A percentile compares a stretch with the other conserved stretches of the same genome.
Conservation (phyloP, 1,140 invertebrate species). For the Subanguina moxae region DNA sequence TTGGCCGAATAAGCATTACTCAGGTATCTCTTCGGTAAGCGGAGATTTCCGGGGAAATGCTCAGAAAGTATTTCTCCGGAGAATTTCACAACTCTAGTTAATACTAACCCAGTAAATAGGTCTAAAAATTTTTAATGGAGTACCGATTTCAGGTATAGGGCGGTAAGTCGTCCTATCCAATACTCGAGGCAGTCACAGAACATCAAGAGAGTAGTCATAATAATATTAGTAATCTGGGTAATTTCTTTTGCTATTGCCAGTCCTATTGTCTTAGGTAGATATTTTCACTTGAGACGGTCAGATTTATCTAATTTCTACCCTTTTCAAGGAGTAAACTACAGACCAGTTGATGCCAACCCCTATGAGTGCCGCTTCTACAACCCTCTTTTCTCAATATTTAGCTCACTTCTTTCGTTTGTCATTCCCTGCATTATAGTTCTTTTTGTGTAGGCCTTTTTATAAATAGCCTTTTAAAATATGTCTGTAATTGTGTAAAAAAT, state of each 20-base stretch:
- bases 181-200: constrained; percentile 94
- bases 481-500: background rate
- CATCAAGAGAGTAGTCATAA: constrained; percentile 86
- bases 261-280: constrained; percentile 85
- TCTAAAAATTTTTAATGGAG: constrained; percentile 55
- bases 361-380: constrained; percentile 85
- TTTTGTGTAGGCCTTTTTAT: constrained; percentile 56
- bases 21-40: no score
- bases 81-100: no score
- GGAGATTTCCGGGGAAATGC: no score
- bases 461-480: constrained; percentile 11
- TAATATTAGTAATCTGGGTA: constrained; percentile 88
- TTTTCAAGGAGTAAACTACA: constrained; percentile 50
- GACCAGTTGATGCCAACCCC: constrained; percentile 44
- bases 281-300: background rate
- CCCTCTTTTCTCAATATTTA: constrained; percentile 94
- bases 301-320: background rate
- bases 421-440: constrained; percentile 73
- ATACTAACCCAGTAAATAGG: no score
- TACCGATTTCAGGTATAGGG: constrained; percentile 77
- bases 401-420: constrained; percentile 93
- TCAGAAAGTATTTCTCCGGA: no score
- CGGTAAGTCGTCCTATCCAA: constrained; percentile 95
- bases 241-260: constrained; percentile 92
- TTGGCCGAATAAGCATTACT: no score